Percentiles rank a stretch among this genome's conserved stretches.
These are phyloP conservation scores for Petromus typicus DNA, from an alignment of 2,113 vertebrate genomes.

Conservation along the genomic window DNA sequence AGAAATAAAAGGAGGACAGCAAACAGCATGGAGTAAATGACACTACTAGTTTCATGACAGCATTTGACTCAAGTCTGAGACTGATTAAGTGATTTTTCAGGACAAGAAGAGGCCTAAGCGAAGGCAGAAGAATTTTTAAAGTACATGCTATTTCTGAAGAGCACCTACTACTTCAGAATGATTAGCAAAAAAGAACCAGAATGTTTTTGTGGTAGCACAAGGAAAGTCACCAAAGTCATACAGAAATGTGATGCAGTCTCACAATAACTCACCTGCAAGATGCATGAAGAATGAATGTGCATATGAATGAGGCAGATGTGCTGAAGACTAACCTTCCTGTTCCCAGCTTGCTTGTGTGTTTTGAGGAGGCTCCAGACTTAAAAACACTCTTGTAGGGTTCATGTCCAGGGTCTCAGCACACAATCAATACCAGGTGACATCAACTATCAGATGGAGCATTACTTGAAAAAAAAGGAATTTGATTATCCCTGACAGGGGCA, in stretches of 20 bases:
- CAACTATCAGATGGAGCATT: constrained; percentile 52
- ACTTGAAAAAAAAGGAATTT: constrained; percentile 68
- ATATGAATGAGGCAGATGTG: not conserved
- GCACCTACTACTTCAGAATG: not conserved
- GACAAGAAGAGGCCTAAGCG: not conserved
- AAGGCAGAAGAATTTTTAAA: not conserved
- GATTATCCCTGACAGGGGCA: constrained; percentile 66
- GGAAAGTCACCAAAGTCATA: not conserved
- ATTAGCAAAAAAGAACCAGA: not conserved
- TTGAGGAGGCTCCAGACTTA: not conserved
- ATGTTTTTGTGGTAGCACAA: not conserved
- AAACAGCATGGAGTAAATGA: not conserved
- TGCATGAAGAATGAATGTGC: not conserved
- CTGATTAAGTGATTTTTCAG: not conserved
- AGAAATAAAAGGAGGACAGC: not conserved
- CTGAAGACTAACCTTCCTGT: not conserved
- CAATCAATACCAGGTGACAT: constrained; percentile 63
- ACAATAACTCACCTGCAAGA: not conserved
- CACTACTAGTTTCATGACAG: not conserved
- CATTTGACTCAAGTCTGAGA: not conserved
- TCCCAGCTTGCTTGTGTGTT: not conserved
- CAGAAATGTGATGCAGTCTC: not conserved
- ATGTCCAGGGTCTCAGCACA: constrained; percentile 27
- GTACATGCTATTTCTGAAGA: not conserved
- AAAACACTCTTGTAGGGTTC: not conserved